These are phyloP conservation scores for Acomys russatus DNA, from an alignment of 2,797 vertebrate species.

Conservation along the genomic window DNA sequence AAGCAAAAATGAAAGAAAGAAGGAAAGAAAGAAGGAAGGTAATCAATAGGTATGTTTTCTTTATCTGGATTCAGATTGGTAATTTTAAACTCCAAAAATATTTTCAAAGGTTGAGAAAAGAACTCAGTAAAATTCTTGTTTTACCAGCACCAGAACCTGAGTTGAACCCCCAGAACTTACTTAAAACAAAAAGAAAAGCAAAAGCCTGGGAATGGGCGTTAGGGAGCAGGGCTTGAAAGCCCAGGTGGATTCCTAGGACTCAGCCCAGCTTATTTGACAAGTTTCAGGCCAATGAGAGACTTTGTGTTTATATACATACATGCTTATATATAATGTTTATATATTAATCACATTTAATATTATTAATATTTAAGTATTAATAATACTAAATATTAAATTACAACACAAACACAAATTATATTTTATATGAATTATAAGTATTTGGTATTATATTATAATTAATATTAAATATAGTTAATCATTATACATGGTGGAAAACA, in stretches of 20 bases:
- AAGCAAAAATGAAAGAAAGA: background rate
- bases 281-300: background rate
- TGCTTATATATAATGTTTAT: too few species aligned
- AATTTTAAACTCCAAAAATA: slow-evolving; percentile 28
- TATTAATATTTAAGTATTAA: too few species aligned
- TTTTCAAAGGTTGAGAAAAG: background rate
- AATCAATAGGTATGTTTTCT: background rate
- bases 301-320: too few species aligned
- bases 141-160: background rate
- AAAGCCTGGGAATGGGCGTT: background rate
- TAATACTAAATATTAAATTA: too few species aligned
- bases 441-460: too few species aligned
- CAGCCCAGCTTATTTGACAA: background rate
- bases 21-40: background rate
- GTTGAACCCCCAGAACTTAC: background rate
- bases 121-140: background rate
- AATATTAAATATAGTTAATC: too few species aligned
- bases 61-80: background rate
- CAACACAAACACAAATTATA: too few species aligned
- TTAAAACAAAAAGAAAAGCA: background rate
- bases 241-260: background rate
- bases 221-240: background rate
- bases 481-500: too few species aligned
- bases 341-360: too few species aligned
- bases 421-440: too few species aligned